Evolutionary conservation across 2,888 invertebrate genomes (phyloP), one percentile per base, ranked within the genome.

Genomic region (Dorcus parallelipipedus): DNA sequence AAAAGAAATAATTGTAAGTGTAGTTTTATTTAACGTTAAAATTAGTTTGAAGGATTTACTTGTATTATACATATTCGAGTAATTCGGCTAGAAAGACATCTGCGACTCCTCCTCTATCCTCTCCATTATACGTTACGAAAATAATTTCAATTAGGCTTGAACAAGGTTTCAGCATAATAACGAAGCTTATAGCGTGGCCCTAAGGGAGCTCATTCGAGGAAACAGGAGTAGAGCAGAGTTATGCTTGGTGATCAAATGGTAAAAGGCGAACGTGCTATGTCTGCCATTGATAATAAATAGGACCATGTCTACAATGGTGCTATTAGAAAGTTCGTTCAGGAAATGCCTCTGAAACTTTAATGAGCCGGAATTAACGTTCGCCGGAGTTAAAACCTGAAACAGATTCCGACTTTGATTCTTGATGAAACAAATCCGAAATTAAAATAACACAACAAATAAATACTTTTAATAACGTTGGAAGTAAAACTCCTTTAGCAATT

Each of bases 91-190:
- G 2, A 20, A 20, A 20, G 20, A 20, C 20, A 20, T 20, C 20
- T 20, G 20, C 20, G 20, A 20, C 20, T 20, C 20, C 20, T 20
- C 20, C 20, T 20, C 20, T 20, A 20, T 20, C 20, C 20, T 20
- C 20, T 20, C 20, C 26, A 33, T 33, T 33, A 33, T 33, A 7
- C 26, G 26, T 20, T 20, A 20, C 20, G 20, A 20, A 64, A 66
- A 66, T 64, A 62, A 64, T 66, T 66, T 66, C 64, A 66, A 64
- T 66, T 64, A 64, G 62, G 60, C 61, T 63, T 58, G 60, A 64
- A 66, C 66, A 66, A 61, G 62, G 61, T 56, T 63, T 60, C 59
- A 58, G 55, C 60, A 61, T 64, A 66, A 66, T 63, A 66, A 66
- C 60, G 62, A 60, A 58, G 60, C 60, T 61, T 62, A 57, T 59